Percentiles rank a stretch among this genome's conserved stretches.
These are phyloP conservation scores for Tychaedon coryphoeus DNA, from an alignment of 2,113 vertebrate species.

Conservation along the genomic window DNA sequence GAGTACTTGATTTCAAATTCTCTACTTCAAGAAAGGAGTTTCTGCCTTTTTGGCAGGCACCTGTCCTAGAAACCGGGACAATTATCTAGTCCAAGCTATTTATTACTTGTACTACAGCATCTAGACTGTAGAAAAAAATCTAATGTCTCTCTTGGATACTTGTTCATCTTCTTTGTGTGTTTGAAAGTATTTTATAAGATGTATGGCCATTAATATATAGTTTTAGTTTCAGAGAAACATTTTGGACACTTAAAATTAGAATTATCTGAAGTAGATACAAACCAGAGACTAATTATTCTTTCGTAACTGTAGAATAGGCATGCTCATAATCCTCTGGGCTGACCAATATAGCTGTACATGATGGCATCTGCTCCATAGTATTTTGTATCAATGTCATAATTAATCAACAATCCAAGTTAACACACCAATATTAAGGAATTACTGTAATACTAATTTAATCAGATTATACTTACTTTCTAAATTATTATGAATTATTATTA, in stretches of 20 bases:
- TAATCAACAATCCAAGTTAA: neutral
- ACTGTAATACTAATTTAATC: neutral
- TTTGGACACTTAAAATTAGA: neutral
- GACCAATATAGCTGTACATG: neutral
- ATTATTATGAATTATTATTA: neutral
- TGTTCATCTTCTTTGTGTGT: neutral
- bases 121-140: neutral
- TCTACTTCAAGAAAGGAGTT: no score
- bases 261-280: neutral
- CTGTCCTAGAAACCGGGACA: no score
- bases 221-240: neutral
- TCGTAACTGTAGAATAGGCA: neutral
- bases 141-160: neutral
- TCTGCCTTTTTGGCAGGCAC: no score
- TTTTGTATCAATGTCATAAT: neutral
- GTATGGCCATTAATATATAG: neutral
- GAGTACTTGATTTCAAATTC: no score
- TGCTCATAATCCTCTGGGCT: neutral
- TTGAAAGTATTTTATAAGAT: neutral
- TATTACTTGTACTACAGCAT: neutral
- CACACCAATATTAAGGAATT: neutral
- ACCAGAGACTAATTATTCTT: neutral
- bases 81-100: neutral
- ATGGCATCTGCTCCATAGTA: neutral
- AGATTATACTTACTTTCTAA: neutral